These are phyloP conservation scores for Drosophila mettleri DNA, from an alignment of 2,888 invertebrate species.

Conservation along the genomic window DNA sequence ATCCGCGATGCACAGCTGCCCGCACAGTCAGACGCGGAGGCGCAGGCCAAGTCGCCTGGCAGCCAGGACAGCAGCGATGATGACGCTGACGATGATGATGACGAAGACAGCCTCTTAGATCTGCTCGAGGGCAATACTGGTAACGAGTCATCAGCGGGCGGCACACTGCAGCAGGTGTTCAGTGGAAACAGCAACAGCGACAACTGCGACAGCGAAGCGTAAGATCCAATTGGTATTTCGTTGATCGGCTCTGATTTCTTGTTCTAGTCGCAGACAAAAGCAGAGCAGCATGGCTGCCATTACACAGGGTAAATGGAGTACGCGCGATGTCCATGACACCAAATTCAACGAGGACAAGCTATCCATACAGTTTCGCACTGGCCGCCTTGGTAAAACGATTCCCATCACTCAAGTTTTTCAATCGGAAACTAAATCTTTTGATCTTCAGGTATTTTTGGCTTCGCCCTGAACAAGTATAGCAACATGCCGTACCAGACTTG, in stretches of 20 bases:
- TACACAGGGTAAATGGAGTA: slow-evolving; percentile 88
- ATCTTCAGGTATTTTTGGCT: slow-evolving; percentile 88
- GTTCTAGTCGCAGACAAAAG: slow-evolving; percentile 59
- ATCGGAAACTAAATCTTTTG: background rate
- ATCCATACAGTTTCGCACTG: slow-evolving; percentile 90
- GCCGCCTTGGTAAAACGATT: slow-evolving; percentile 86
- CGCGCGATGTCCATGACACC: slow-evolving; percentile 90
- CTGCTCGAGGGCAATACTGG: slow-evolving; percentile 47
- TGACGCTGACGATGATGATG: slow-evolving; percentile 52
- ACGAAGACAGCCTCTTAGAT: slow-evolving; percentile 69
- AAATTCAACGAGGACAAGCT: slow-evolving; percentile 95
- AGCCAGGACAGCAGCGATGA: slow-evolving; percentile 71
- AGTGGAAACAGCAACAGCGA: slow-evolving; percentile 66
- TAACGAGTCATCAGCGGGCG: slow-evolving; percentile 53
- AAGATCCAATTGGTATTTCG: slow-evolving; percentile 12
- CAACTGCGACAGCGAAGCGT: slow-evolving; percentile 69
- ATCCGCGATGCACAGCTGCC: slow-evolving; percentile 64
- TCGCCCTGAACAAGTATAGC: slow-evolving; percentile 90
- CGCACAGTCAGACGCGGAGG: slow-evolving; percentile 35
- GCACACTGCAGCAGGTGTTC: slow-evolving; percentile 65
- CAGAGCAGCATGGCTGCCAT: slow-evolving; percentile 64
- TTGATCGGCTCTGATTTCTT: background rate
- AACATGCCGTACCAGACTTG: slow-evolving; percentile 95
- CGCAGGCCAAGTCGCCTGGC: slow-evolving; percentile 30
- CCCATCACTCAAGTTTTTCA: background rate